These are phyloP conservation scores for Ophion ellenae DNA, from an alignment of 2,888 invertebrate genomes.

Conservation along the genomic window DNA sequence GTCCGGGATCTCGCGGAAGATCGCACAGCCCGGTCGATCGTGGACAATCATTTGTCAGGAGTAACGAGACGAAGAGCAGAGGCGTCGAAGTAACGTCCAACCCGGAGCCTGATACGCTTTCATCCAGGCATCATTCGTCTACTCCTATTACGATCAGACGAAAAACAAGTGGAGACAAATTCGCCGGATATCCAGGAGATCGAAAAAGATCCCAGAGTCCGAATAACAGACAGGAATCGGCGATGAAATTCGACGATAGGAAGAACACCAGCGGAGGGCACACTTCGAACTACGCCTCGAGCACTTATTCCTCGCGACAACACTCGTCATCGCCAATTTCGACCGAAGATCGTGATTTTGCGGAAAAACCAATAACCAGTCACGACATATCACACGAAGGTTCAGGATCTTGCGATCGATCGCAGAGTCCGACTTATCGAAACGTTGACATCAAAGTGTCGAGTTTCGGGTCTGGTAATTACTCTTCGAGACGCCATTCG, in stretches of 20 bases:
- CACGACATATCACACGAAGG: constrained; percentile 2
- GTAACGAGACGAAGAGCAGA: neutral
- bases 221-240: constrained; percentile 8
- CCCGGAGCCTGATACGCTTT: neutral
- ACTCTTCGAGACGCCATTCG: constrained; percentile 24
- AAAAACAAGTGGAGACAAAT: neutral
- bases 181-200: neutral
- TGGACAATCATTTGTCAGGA: constrained; percentile 15
- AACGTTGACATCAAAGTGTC: neutral
- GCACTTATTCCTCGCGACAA: constrained; percentile 32
- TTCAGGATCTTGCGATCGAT: constrained; percentile 20
- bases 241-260: neutral
- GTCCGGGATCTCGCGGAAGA: constrained; percentile 35
- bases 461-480: constrained; percentile 1
- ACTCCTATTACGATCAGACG: neutral
- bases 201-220: constrained; percentile 34
- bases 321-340: constrained; percentile 16
- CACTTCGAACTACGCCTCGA: constrained; percentile 17
- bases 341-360: neutral
- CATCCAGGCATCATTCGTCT: neutral
- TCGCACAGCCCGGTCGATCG: constrained; percentile 40
- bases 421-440: constrained; percentile 33
- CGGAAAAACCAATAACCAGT: constrained; percentile 8
- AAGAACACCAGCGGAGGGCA: neutral
- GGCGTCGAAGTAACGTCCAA: neutral